Evolutionary conservation across 2,113 vertebrate species (phyloP).

Genomic region (Malurus cyaneus): DNA sequence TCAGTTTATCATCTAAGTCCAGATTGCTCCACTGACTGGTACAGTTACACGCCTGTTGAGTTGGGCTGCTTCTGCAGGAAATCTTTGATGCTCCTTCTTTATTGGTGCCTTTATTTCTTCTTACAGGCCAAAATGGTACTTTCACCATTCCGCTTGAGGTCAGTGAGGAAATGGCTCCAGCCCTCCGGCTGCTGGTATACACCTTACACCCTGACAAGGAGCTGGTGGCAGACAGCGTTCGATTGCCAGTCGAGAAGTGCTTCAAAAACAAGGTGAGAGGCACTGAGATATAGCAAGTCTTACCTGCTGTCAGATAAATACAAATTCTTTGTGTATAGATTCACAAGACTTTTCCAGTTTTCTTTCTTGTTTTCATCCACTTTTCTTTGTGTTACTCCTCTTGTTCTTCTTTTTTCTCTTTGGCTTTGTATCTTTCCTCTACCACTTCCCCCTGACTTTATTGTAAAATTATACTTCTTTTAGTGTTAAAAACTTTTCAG

Average conservation of each 20-base stretch:
- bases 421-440: neutral
- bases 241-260: slow-evolving; percentile 76
- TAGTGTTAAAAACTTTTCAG: neutral
- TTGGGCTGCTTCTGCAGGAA: neutral
- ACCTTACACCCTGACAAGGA: slow-evolving; percentile 75
- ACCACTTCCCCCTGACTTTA: neutral
- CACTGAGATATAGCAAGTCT: neutral
- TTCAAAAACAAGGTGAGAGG: slow-evolving; percentile 78
- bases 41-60: neutral
- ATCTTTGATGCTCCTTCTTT: neutral
- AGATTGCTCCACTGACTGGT: neutral
- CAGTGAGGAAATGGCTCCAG: slow-evolving; percentile 69
- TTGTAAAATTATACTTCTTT: neutral
- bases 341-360: neutral
- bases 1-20: neutral
- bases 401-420: neutral
- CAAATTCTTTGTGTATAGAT: neutral
- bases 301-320: neutral
- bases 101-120: neutral
- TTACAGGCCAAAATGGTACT: slow-evolving; percentile 61
- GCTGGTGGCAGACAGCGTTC: slow-evolving; percentile 72
- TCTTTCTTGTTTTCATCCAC: neutral
- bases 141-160: slow-evolving; percentile 72
- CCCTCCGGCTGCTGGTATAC: slow-evolving; percentile 74
- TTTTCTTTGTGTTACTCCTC: neutral